Conservation (phyloP, 2,888 invertebrate genomes). For the Agonopterix alstromeriana region DNA sequence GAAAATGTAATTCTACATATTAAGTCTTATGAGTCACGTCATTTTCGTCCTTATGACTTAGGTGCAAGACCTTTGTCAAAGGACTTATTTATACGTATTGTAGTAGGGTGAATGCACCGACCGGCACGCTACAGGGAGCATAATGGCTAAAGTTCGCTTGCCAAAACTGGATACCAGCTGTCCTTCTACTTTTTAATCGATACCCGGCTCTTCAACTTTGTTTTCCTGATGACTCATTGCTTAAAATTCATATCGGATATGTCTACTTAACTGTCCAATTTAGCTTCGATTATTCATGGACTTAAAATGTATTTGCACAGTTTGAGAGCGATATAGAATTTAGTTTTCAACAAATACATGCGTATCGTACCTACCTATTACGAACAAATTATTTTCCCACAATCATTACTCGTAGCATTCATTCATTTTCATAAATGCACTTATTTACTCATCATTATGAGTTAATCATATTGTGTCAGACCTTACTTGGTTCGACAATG, state of each 20-base stretch:
- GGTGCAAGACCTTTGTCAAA: too few species aligned
- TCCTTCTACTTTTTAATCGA: slow-evolving; percentile 19
- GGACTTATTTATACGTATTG: too few species aligned
- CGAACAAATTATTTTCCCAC: too few species aligned
- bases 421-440: too few species aligned
- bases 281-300: slow-evolving; percentile 4
- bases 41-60: too few species aligned
- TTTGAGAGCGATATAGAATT: not conserved
- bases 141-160: slow-evolving; percentile 36
- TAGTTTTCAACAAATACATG: too few species aligned
- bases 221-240: slow-evolving; percentile 23
- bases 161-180: slow-evolving; percentile 52
- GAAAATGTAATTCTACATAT: slow-evolving; percentile 19
- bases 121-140: slow-evolving; percentile 29
- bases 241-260: not conserved
- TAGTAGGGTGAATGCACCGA: slow-evolving; percentile 52
- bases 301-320: not conserved
- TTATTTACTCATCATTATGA: too few species aligned
- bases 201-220: slow-evolving; percentile 26
- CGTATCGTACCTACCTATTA: too few species aligned
- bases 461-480: too few species aligned
- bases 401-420: too few species aligned
- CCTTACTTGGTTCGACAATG: not conserved
- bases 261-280: not conserved
- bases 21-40: too few species aligned